Conservation (phyloP, 2,797 vertebrate genomes). For the Sebastes vulpes region DNA sequence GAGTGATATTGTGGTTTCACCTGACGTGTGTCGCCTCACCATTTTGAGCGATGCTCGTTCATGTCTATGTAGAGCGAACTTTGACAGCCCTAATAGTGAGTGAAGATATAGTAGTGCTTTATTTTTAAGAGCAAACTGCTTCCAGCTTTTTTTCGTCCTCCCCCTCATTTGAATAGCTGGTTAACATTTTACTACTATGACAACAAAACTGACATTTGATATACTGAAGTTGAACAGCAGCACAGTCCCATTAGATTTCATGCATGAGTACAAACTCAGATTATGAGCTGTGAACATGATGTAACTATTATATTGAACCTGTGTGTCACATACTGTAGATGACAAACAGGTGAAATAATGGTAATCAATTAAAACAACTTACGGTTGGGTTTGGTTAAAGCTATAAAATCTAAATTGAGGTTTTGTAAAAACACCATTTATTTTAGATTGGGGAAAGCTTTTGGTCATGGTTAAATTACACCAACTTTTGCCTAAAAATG, state of each 20-base stretch:
- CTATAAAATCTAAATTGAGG: conserved; percentile 22
- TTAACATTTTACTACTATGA: conserved; percentile 36
- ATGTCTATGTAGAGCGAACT: too few relatives aligned
- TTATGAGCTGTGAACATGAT: not conserved
- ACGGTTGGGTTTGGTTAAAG: conserved; percentile 29
- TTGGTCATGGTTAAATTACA: conserved; percentile 31
- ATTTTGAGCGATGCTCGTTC: too few relatives aligned
- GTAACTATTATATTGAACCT: not conserved
- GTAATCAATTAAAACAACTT: conserved; percentile 2
- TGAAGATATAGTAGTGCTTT: not conserved
- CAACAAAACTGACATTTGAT: conserved; percentile 40
- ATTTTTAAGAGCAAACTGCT: not conserved
- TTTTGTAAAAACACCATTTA: conserved; percentile 39
- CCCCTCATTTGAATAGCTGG: conserved; percentile 38
- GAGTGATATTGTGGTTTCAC: too few relatives aligned
- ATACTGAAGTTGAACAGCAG: not conserved
- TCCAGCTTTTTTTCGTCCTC: not conserved
- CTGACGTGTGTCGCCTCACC: too few relatives aligned
- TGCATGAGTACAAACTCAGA: not conserved
- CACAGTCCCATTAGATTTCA: not conserved
- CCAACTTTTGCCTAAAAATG: conserved; percentile 40
- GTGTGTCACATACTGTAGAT: not conserved
- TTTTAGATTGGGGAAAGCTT: conserved; percentile 36
- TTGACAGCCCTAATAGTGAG: too few relatives aligned
- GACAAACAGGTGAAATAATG: not conserved